Evolutionary conservation across 53 echinoderm and acorn worm genomes (phyloP), one percentile per base, ranked within the genome.

Genomic region (Astropecten irregularis): DNA sequence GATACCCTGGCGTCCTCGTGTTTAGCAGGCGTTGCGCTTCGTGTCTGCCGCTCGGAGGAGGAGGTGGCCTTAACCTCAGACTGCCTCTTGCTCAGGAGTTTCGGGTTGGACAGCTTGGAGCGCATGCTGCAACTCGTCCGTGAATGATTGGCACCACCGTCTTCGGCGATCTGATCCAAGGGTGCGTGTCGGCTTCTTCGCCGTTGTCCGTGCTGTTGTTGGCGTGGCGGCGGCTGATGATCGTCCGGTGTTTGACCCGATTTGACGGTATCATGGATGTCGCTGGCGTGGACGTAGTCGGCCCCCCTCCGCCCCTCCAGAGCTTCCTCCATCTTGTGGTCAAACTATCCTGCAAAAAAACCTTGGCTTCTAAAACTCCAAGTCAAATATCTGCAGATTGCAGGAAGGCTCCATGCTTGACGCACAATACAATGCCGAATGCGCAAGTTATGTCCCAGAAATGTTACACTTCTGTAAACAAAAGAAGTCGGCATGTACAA

Each of bases 211-310:
- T n/a, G n/a, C n/a, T n/a, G n/a, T 8, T 9, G 33, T 15, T 33
- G 30, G 11, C 5, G 63, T 2, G 25, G 3, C 15, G 15, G 26
- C 49, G 37, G 19, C 20, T 31, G 37, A 30, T 25, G 18, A 31
- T 37, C 20, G 27, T 33, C 55, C 27, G 32, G 25, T 35, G 7
- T 16, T 23, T 33, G 27, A 2, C 48, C 48, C 19, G 88, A 82
- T 16, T 39, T 49, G 5, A 42, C n/a, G 25, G 79, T 34, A 20
- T 71, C n/a, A 68, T 85, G 71, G 26, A 84, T 84, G 42, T 90
- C 90, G 47, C 87, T 90, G 5, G 77, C 71, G 42, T 90, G 90
- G 9, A 87, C 63, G 49, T 77, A 90, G 21, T 89, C 65, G 27
- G 84, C 90, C n/a, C 93, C 90, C 68, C 85, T 69, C 40, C 6